These are phyloP conservation scores for Bujurquina vittata DNA, from an alignment of 2,113 vertebrate species.

Conservation along the genomic window DNA sequence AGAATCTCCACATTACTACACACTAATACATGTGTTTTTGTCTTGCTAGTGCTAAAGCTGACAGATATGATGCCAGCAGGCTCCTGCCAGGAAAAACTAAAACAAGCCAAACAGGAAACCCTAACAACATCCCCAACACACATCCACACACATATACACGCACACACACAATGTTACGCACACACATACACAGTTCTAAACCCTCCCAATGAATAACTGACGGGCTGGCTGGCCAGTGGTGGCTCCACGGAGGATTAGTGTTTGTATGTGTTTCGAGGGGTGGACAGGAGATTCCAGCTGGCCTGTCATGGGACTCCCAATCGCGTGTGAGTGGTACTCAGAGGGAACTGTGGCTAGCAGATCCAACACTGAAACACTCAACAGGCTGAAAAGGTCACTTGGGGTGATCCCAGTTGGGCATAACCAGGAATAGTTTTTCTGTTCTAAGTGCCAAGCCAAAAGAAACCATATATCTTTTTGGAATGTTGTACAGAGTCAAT, in stretches of 20 bases:
- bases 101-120: conserved; percentile 89
- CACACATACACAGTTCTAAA: conserved; percentile 46
- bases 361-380: conserved; percentile 58
- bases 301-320: conserved; percentile 70
- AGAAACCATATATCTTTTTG: background rate
- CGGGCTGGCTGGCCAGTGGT: conserved; percentile 74
- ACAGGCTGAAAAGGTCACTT: conserved; percentile 59
- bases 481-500: background rate
- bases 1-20: background rate
- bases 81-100: conserved; percentile 82
- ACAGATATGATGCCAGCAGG: conserved; percentile 78
- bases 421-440: conserved; percentile 27
- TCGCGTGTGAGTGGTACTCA: conserved; percentile 68
- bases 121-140: background rate
- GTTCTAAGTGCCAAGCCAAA: background rate
- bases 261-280: conserved; percentile 28
- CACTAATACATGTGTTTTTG: conserved; percentile 1
- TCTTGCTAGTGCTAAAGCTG: conserved; percentile 22
- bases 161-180: background rate
- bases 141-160: background rate
- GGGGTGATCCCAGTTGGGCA: conserved; percentile 44
- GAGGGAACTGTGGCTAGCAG: conserved; percentile 55
- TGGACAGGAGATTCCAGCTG: conserved; percentile 72
- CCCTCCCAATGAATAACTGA: conserved; percentile 75
- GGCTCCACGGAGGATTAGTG: conserved; percentile 51